Percentiles rank a stretch among this genome's conserved stretches.
These are phyloP conservation scores for Ariolimax columbianus DNA, from an alignment of 2,888 invertebrate genomes.

Conservation along the genomic window DNA sequence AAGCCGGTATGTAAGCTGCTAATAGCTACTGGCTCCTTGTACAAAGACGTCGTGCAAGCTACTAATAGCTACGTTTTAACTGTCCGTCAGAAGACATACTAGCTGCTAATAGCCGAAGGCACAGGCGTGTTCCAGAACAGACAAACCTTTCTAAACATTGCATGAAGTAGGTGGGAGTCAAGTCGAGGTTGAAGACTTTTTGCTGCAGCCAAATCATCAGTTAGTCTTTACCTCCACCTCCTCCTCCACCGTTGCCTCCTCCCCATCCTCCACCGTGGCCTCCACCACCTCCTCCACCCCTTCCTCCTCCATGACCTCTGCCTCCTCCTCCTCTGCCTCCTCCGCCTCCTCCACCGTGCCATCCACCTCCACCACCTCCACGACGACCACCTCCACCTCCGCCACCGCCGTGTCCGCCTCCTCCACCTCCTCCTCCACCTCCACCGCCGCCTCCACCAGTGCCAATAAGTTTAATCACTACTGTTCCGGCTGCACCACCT, in stretches of 20 bases:
- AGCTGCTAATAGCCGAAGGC: no score
- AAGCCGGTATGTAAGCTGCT: no score
- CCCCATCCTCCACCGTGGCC: not conserved
- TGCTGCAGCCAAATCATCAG: not conserved
- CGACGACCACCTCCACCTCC: not conserved
- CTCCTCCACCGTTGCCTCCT: not conserved
- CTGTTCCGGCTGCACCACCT: not conserved
- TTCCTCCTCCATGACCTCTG: not conserved
- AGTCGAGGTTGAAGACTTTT: not conserved
- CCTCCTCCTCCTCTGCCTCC: not conserved
- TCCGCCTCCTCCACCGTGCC: not conserved
- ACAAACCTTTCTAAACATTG: no score
- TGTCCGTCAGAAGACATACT: no score
- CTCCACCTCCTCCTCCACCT: not conserved
- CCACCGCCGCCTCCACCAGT: conserved; percentile 10
- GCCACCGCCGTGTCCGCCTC: not conserved
- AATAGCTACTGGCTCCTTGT: no score
- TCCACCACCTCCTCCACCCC: not conserved
- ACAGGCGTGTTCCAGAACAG: no score
- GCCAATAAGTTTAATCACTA: not conserved
- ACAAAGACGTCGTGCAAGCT: no score
- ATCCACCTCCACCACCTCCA: not conserved
- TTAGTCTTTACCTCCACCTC: not conserved
- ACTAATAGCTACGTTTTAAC: no score
- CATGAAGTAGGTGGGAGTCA: no score